A percentile compares a stretch with the other conserved stretches of the same genome.
Evolutionary conservation across 2,113 vertebrate species (phyloP).

Genomic region (Vulpes lagopus): DNA sequence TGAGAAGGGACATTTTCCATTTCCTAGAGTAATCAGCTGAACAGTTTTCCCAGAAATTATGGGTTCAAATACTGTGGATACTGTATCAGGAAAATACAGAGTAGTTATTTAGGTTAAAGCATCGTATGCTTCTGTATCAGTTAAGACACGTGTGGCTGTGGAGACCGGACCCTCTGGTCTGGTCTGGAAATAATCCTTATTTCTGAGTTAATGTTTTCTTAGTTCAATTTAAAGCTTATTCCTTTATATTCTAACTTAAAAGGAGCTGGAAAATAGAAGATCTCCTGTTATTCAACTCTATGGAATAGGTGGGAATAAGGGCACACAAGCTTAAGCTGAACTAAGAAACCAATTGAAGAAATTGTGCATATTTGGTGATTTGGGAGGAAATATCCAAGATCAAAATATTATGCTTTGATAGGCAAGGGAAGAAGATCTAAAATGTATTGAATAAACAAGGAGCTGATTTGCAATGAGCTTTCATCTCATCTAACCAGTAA

Average conservation of each 20-base stretch:
- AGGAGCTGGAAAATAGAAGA: not conserved
- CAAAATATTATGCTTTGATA: not conserved
- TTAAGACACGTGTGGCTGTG: not conserved
- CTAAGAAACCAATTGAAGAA: not conserved
- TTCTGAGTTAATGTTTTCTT: not conserved
- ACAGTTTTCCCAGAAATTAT: slow-evolving; percentile 3
- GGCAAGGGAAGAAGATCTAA: not conserved
- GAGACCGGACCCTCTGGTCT: not conserved
- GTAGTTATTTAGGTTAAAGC: not conserved
- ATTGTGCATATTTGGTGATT: not conserved
- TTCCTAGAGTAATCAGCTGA: not conserved
- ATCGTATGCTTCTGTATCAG: not conserved
- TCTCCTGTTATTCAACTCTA: not conserved
- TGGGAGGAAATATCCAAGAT: not conserved
- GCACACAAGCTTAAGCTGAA: not conserved
- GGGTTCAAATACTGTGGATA: not conserved
- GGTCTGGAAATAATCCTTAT: not conserved
- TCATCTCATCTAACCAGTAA: not conserved
- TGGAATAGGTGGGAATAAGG: not conserved
- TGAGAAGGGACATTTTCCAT: slow-evolving; percentile 15
- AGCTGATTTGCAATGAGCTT: not conserved
- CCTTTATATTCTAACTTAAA: not conserved
- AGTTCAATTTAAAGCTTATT: not conserved
- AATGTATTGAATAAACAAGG: not conserved
- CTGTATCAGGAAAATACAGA: not conserved